Evolutionary conservation across 2,797 vertebrate species (phyloP).

Genomic region (Danio albolineatus): DNA sequence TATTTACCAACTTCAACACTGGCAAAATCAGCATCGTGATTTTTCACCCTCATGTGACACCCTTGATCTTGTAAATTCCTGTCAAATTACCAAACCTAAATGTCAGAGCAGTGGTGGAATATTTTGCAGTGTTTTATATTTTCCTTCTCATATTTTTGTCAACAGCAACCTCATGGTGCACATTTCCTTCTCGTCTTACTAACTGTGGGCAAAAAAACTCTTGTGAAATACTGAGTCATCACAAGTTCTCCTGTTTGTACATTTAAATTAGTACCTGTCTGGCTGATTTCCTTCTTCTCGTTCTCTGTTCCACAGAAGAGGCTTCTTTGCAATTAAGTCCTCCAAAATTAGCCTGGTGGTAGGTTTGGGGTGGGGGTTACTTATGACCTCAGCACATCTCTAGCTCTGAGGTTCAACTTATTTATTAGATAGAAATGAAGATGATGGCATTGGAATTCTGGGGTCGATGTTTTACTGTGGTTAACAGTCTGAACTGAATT

Average conservation of each 20-base stretch:
- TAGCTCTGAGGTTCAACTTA: not conserved
- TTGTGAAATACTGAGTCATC: not conserved
- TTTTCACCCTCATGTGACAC: too few relatives aligned
- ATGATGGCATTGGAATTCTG: not conserved
- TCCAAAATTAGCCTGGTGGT: constrained; percentile 61
- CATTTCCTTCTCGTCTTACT: not conserved
- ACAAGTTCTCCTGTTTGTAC: not conserved
- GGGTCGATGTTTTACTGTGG: not conserved
- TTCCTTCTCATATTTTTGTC: not conserved
- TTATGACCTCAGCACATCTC: not conserved
- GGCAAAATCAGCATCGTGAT: too few relatives aligned
- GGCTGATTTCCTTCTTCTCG: constrained; percentile 4
- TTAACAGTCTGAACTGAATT: not conserved
- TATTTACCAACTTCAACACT: too few relatives aligned
- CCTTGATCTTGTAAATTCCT: too few relatives aligned
- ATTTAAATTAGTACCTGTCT: not conserved
- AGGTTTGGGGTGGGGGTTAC: constrained; percentile 41
- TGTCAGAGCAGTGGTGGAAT: not conserved
- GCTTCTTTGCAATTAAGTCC: constrained; percentile 85
- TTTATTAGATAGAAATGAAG: constrained; percentile 23
- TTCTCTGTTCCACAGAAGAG: constrained; percentile 34
- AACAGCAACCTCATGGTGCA: not conserved
- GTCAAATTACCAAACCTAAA: too few relatives aligned
- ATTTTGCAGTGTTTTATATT: not conserved
- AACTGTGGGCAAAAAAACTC: not conserved